Evolutionary conservation across 2,113 vertebrate genomes (phyloP).

Genomic region (Toxotes chatareus): DNA sequence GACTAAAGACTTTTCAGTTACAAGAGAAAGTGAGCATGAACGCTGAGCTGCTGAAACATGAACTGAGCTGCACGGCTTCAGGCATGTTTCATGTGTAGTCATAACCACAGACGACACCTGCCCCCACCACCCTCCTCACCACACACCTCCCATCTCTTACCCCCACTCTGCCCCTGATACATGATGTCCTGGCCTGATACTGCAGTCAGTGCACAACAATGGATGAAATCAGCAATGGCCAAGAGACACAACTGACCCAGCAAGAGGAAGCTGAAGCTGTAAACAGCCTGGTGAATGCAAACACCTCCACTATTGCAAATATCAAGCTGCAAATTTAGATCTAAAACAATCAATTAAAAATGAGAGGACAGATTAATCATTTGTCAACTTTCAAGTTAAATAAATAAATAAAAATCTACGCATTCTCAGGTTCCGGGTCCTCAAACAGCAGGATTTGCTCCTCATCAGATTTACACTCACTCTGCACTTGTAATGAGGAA

Average conservation of each 20-base stretch:
- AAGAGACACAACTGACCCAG: neutral
- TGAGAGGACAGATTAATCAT: too few relatives aligned
- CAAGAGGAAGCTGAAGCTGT: neutral
- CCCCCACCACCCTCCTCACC: too few relatives aligned
- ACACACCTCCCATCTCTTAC: neutral
- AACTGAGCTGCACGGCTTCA: neutral
- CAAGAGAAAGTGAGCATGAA: neutral
- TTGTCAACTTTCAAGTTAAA: neutral
- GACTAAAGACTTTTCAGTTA: neutral
- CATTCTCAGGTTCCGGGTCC: too few relatives aligned
- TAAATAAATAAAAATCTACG: too few relatives aligned
- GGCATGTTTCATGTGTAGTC: conserved; percentile 1
- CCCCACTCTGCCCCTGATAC: neutral
- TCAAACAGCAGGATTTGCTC: too few relatives aligned
- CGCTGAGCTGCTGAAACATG: neutral
- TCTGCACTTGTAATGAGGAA: too few relatives aligned
- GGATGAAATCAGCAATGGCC: conserved; percentile 1
- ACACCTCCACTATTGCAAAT: neutral
- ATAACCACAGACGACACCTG: neutral
- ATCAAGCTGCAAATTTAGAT: neutral
- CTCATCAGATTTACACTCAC: too few relatives aligned
- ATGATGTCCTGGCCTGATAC: neutral
- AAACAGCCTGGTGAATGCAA: neutral
- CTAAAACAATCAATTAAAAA: too few relatives aligned
- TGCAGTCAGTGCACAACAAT: neutral